Conservation (phyloP, 2,888 invertebrate genomes). For the Patella pellucida region DNA sequence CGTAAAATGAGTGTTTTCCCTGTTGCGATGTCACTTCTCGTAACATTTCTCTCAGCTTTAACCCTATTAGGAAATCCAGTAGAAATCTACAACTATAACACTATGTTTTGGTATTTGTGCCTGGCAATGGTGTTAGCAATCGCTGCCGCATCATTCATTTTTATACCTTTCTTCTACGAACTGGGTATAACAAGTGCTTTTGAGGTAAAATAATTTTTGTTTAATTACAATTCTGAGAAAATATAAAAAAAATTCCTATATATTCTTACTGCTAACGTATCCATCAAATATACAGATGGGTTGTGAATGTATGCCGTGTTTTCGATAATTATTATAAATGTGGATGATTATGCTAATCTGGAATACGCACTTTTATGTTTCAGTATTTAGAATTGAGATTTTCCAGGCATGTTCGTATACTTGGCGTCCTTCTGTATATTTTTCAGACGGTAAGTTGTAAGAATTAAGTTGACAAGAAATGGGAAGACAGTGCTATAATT, state of each 20-base stretch:
- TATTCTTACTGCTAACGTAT: too few relatives aligned
- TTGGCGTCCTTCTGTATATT: conserved; percentile 40
- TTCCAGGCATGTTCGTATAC: conserved; percentile 37
- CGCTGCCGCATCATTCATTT: conserved; percentile 30
- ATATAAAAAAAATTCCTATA: too few relatives aligned
- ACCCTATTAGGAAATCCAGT: conserved; percentile 45
- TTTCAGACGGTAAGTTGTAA: conserved; percentile 41
- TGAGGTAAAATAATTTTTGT: conserved; percentile 28
- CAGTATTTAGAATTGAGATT: conserved; percentile 56
- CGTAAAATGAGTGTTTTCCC: conserved; percentile 64
- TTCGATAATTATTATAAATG: too few relatives aligned
- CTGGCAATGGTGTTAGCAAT: conserved; percentile 49
- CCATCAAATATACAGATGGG: too few relatives aligned
- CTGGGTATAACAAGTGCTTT: conserved; percentile 36
- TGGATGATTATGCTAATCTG: too few relatives aligned
- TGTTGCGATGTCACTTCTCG: conserved; percentile 65
- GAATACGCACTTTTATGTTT: conserved; percentile 19
- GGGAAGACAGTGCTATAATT: too few relatives aligned
- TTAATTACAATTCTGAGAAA: background rate
- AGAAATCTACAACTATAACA: conserved; percentile 48
- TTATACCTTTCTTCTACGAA: conserved; percentile 42
- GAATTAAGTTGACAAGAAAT: background rate
- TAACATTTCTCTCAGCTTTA: conserved; percentile 52
- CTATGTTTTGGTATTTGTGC: conserved; percentile 40
- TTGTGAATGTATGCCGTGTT: too few relatives aligned